A percentile compares a stretch with the other conserved stretches of the same genome.
These are phyloP conservation scores for Paradisaea rubra DNA, from an alignment of 2,113 vertebrate species.

Conservation along the genomic window DNA sequence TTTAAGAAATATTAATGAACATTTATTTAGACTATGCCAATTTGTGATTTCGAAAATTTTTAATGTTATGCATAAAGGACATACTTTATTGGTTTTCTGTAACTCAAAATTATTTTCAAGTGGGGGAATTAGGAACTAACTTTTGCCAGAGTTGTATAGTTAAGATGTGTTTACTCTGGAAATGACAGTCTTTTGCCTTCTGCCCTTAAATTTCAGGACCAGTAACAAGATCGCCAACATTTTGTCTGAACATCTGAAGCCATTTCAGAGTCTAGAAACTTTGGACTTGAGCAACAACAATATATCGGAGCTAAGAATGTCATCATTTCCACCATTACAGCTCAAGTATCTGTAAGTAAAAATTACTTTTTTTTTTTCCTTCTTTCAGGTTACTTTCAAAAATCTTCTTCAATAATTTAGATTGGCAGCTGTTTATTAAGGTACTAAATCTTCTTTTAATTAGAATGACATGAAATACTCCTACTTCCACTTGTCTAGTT, in stretches of 20 bases:
- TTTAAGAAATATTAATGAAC: not conserved
- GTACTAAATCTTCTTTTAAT: not conserved
- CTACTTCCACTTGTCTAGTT: not conserved
- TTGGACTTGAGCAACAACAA: constrained; percentile 93
- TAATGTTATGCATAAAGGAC: not conserved
- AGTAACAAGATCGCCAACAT: constrained; percentile 85
- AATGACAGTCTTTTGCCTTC: not conserved
- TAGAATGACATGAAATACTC: not conserved
- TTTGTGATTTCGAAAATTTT: not conserved
- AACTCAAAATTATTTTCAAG: not conserved
- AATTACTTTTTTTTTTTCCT: not conserved
- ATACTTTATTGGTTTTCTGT: not conserved
- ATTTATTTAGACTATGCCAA: not conserved
- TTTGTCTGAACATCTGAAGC: constrained; percentile 75
- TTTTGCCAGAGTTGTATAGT: not conserved
- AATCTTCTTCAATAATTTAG: not conserved
- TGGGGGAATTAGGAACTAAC: not conserved
- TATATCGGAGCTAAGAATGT: constrained; percentile 79
- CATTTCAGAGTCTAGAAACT: constrained; percentile 82
- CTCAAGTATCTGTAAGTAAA: constrained; percentile 89
- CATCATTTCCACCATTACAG: constrained; percentile 80
- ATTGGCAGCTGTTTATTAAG: not conserved
- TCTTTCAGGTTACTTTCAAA: not conserved
- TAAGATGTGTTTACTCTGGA: not conserved
- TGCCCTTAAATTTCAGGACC: constrained; percentile 78